A percentile compares a stretch with the other conserved stretches of the same genome.
Conservation (phyloP, 2,113 vertebrate species). For the Vulpes lagopus region DNA sequence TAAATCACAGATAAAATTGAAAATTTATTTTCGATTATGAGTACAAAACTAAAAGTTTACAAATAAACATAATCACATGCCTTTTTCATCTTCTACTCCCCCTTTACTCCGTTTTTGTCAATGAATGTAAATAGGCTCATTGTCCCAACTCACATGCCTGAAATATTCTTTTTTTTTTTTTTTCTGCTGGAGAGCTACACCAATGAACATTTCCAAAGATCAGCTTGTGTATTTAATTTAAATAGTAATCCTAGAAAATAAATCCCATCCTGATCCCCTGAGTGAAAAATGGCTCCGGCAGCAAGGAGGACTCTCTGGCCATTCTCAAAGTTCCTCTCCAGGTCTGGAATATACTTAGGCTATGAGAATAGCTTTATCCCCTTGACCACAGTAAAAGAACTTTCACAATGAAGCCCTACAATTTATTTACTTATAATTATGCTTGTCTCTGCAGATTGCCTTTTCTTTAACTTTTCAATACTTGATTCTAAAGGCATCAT, state of each 20-base stretch:
- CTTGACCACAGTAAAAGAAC: slow-evolving; percentile 70
- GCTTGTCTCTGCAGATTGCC: slow-evolving; percentile 63
- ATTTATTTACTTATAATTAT: slow-evolving; percentile 83
- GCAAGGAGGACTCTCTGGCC: slow-evolving; percentile 47
- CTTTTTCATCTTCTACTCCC: background rate
- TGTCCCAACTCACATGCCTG: background rate
- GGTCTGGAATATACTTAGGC: background rate
- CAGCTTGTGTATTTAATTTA: background rate
- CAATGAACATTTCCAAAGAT: background rate
- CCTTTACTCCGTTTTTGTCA: background rate
- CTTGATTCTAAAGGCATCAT: slow-evolving; percentile 71
- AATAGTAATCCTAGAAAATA: slow-evolving; percentile 52
- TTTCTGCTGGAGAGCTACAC: background rate
- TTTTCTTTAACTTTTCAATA: slow-evolving; percentile 24
- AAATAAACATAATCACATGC: background rate
- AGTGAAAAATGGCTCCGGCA: slow-evolving; percentile 45
- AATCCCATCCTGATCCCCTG: slow-evolving; percentile 16
- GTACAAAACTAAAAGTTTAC: background rate
- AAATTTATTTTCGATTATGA: slow-evolving; percentile 24
- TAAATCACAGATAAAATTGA: slow-evolving; percentile 36
- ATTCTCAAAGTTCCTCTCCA: slow-evolving; percentile 12
- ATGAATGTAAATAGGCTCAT: background rate
- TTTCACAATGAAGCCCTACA: slow-evolving; percentile 75
- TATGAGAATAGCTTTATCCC: background rate
- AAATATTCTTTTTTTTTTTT: background rate